Evolutionary conservation across 1,140 invertebrate species (phyloP).

Genomic region (Rhopalosiphum maidis): DNA sequence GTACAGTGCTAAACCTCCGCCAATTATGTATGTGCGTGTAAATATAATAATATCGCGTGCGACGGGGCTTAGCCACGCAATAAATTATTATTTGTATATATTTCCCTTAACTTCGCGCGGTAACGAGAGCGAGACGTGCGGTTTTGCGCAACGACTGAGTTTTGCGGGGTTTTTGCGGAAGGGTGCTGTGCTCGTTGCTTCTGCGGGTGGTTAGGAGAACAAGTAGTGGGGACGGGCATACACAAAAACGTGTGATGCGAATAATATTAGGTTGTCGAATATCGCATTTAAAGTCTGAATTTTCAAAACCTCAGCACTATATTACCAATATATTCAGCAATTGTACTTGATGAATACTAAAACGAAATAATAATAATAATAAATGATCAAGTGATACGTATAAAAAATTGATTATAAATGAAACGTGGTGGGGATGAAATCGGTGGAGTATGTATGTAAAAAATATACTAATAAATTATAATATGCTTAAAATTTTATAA

Average conservation of each 20-base stretch:
- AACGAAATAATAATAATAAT: not conserved
- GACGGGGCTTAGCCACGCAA: not conserved
- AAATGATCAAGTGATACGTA: not conserved
- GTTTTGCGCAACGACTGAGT: not conserved
- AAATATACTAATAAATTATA: not conserved
- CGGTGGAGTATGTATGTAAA: not conserved
- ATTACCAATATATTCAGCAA: not conserved
- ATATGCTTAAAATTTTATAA: not conserved
- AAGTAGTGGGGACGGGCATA: not conserved
- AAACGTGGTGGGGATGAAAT: not conserved
- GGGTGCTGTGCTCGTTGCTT: not conserved
- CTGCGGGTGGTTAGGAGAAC: not conserved
- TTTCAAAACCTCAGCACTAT: not conserved
- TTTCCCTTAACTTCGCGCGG: not conserved
- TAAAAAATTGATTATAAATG: not conserved
- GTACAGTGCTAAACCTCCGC: not conserved
- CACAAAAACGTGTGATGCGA: not conserved
- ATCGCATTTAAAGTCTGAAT: not conserved
- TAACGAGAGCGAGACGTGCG: not conserved
- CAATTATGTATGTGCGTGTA: conserved; percentile 12
- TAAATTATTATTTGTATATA: not conserved
- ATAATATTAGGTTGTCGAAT: not conserved
- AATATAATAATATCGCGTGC: not conserved
- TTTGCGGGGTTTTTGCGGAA: not conserved
- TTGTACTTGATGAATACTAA: not conserved